Evolutionary conservation across 2,797 vertebrate genomes (phyloP).

Genomic region (Lycodopsis pacificus): DNA sequence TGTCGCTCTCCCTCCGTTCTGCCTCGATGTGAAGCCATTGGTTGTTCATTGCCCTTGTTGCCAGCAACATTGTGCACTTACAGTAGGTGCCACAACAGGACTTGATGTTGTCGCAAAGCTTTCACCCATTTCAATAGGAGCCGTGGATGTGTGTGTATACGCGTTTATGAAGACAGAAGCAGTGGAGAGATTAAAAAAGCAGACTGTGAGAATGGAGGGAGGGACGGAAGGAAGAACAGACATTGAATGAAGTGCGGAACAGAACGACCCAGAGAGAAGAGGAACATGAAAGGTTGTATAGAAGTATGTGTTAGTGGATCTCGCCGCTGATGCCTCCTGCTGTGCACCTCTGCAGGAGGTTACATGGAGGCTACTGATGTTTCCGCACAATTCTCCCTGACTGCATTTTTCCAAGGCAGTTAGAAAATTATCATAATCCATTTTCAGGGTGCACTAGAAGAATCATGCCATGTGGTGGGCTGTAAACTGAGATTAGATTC

Average conservation of each 20-base stretch:
- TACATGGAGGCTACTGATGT: conserved; percentile 51
- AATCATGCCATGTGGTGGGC: conserved; percentile 54
- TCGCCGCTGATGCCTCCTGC: conserved; percentile 44
- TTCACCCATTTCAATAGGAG: conserved; percentile 51
- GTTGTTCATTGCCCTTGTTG: conserved; percentile 64
- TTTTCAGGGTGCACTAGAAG: conserved; percentile 68
- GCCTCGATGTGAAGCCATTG: conserved; percentile 58
- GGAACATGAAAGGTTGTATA: conserved; percentile 37
- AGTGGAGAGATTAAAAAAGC: conserved; percentile 13
- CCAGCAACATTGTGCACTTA: conserved; percentile 49
- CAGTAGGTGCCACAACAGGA: conserved; percentile 48
- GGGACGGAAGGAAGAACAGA: conserved; percentile 5
- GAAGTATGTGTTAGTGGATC: conserved; percentile 40
- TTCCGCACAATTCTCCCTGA: conserved; percentile 39
- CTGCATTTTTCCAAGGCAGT: conserved; percentile 46
- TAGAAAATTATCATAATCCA: conserved; percentile 77
- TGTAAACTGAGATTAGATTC: conserved; percentile 77
- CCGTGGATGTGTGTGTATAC: neutral
- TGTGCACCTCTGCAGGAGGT: conserved; percentile 58
- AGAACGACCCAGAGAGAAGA: conserved; percentile 28
- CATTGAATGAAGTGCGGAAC: conserved; percentile 36
- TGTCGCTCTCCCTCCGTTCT: conserved; percentile 61
- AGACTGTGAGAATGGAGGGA: conserved; percentile 5
- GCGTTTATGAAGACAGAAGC: conserved; percentile 21
- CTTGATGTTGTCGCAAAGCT: conserved; percentile 59